Evolutionary conservation across 2,888 invertebrate genomes (phyloP).

Genomic region (Rutpela maculata): DNA sequence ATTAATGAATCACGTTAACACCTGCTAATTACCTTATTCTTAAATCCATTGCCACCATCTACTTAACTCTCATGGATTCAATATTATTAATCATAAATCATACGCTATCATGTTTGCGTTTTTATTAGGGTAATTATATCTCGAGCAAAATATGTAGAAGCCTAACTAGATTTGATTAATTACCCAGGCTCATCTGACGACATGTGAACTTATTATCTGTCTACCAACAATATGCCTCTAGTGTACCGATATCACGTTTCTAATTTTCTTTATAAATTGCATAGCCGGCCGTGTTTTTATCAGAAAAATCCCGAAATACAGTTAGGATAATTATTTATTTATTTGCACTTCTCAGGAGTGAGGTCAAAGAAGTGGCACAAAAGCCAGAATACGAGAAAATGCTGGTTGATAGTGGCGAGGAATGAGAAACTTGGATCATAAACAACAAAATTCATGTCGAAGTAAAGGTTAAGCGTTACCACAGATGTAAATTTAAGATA

Average conservation of each 20-base stretch:
- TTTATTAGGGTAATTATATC: constrained; percentile 39
- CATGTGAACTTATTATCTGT: constrained; percentile 31
- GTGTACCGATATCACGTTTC: constrained; percentile 18
- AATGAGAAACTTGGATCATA: too few relatives aligned
- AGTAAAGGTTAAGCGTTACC: too few relatives aligned
- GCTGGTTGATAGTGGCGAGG: too few relatives aligned
- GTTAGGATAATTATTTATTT: not conserved
- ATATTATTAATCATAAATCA: constrained; percentile 36
- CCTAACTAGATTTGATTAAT: constrained; percentile 41
- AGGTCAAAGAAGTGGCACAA: too few relatives aligned
- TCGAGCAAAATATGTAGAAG: constrained; percentile 16
- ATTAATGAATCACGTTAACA: constrained; percentile 34
- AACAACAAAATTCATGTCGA: too few relatives aligned
- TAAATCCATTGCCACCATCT: constrained; percentile 34
- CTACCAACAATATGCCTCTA: constrained; percentile 13
- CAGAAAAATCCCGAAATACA: not conserved
- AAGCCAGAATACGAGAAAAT: too few relatives aligned
- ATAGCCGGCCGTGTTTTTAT: not conserved
- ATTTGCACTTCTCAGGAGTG: too few relatives aligned
- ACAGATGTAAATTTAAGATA: too few relatives aligned
- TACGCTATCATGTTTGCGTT: constrained; percentile 28
- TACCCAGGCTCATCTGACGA: constrained; percentile 21
- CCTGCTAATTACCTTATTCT: constrained; percentile 37
- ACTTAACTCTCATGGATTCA: constrained; percentile 27
- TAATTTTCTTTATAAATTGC: constrained; percentile 16